phyloP scores from a whole-genome alignment of 1,140 invertebrate genomes.

The Heliconius hewitsoni region DNA sequence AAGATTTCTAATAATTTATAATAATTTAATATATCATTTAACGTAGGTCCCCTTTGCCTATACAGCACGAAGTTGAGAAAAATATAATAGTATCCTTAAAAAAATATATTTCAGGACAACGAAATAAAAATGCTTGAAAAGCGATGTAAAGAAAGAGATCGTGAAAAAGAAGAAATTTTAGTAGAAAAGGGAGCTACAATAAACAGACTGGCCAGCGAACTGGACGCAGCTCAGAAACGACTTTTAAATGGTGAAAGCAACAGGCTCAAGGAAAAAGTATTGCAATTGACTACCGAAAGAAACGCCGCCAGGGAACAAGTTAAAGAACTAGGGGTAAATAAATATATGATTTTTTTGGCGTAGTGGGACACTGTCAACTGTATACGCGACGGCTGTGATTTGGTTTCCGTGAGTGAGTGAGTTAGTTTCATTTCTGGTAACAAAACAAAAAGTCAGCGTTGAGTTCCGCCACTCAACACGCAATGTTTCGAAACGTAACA shows the following conservation, averaged over 20 bases:
- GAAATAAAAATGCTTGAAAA: constrained; percentile 79
- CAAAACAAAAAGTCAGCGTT: not conserved
- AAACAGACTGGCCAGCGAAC: constrained; percentile 75
- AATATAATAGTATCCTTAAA: too few species aligned
- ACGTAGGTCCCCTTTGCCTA: too few species aligned
- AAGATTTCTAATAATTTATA: too few species aligned
- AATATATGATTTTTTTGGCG: not conserved
- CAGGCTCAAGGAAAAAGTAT: constrained; percentile 64
- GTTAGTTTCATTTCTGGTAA: not conserved
- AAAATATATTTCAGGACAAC: constrained; percentile 63
- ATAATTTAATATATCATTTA: too few species aligned
- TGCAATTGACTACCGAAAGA: constrained; percentile 63
- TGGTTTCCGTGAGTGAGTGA: not conserved
- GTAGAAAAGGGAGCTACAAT: constrained; percentile 81
- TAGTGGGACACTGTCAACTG: not conserved
- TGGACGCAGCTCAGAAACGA: constrained; percentile 78
- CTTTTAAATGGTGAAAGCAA: constrained; percentile 56
- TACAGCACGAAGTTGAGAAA: too few species aligned
- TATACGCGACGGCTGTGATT: not conserved
- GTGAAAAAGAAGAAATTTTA: constrained; percentile 79
- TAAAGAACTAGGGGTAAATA: constrained; percentile 72
- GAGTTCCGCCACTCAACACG: not conserved
- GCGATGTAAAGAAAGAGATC: constrained; percentile 79
- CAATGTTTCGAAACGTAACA: not conserved
- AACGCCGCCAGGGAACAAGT: constrained; percentile 69